Evolutionary conservation across 2,113 vertebrate genomes (phyloP), one percentile per base, ranked within the genome.

Genomic region (Hucho hucho): DNA sequence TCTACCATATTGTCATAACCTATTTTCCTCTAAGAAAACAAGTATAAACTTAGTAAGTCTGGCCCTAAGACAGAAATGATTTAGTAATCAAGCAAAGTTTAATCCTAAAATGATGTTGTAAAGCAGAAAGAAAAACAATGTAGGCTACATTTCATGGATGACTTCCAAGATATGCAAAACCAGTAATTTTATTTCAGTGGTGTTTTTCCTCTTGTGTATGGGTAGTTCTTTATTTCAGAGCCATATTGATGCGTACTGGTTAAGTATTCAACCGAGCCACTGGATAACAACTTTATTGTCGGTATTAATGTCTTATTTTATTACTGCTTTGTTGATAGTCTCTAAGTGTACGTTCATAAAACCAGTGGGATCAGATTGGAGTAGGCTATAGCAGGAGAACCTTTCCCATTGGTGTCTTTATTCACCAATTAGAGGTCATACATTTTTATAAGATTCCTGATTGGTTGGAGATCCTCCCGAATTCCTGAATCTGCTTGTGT

Each of bases 211-310:
- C 72, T 12, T 37, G 71, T 24, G 64, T 37, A 58, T 73, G 6
- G 53, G 53, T 81, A 56, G 56, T 83, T 81, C 73, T 77, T 80
- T 75, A 11, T 75, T 74, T 87, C 70, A 82, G 88, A 92, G 90
- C 86, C 89, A 89, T 87, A 86, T 79, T 89, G 89, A 87, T 90
- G 88, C 87, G 81, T 87, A 83, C 74, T 83, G 82, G 83, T 87
- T 74, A 81, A 73, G 80, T 82, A 85, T 88, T 87, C 84, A 86
- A 72, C 83, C 89, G 91, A 92, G 91, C 90, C 91, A 84, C 87
- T 87, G 84, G 90, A 87, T 86, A 82, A 88, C 89, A 78, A 64
- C 67, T 86, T 79, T 32, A 75, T 78, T 75, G 76, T 79, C 59
- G 20, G 81, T 78, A 81, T 84, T 69, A 69, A 69, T 64, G 26